Evolutionary conservation across 2,888 invertebrate genomes (phyloP), one percentile per base, ranked within the genome.

Genomic region (Leptinotarsa juncta): DNA sequence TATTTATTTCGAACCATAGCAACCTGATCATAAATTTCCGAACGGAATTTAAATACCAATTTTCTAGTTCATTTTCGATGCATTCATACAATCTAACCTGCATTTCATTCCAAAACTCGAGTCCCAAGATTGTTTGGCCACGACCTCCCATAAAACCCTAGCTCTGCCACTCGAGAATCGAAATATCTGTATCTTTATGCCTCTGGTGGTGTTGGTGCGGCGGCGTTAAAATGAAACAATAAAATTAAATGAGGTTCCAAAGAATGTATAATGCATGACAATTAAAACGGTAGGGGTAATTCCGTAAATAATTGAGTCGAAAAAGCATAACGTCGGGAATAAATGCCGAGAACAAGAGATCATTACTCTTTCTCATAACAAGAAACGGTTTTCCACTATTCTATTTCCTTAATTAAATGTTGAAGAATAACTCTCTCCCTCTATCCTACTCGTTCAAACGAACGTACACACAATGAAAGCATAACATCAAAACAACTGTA

Each of bases 251-350:
- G 62, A 62, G 62, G 62, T 62, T 32, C 62, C 62, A 42, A 62
- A 62, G 57, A 62, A 62, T 62, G 62, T 62, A 62, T 62, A 62
- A 62, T 62, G 62, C 62, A 62, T 62, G 62, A 62, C 62, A 74
- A 74, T 71, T 71, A 74, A 74, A 74, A 74, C 74, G 71, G 74
- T 71, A 74, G 65, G 71, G 71, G 74, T 74, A 75, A 75, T 75
- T 75, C 70, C 67, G 69, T 75, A 73, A 76, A 76, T 76, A 76
- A 73, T 73, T 71, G 69, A 73, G 70, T 71, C 76, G 70, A 76
- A 76, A 76, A 76, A 72, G 72, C 71, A 72, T 70, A 62, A 74
- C 71, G 71, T 74, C 72, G 74, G 72, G 73, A 76, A 74, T 76
- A 74, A 74, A 76, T 68, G 68, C 18, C 70, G 66, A 68, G 68